A percentile compares a stretch with the other conserved stretches of the same genome.
These are phyloP conservation scores for Xenopus borealis DNA, from an alignment of 2,113 vertebrate genomes.

Conservation along the genomic window DNA sequence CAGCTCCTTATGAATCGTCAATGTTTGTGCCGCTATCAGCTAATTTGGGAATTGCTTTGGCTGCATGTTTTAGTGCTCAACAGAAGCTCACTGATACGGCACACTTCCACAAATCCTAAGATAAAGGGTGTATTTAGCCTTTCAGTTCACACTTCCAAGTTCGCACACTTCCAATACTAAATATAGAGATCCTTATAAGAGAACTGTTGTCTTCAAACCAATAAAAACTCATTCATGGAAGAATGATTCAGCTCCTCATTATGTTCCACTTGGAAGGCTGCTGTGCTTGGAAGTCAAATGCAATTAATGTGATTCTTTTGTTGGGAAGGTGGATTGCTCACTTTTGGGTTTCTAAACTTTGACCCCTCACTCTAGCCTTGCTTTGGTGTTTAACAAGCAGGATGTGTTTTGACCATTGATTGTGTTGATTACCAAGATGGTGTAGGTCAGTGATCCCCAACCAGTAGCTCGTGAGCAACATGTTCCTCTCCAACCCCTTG, in stretches of 20 bases:
- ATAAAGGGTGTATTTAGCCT: not conserved
- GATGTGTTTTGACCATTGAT: no score
- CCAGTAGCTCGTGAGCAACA: no score
- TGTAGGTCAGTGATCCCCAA: no score
- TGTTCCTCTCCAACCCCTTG: no score
- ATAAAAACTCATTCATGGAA: not conserved
- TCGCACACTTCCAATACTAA: not conserved
- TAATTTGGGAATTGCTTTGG: not conserved
- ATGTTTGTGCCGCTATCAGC: not conserved
- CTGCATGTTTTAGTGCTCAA: constrained; percentile 17
- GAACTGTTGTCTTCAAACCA: not conserved
- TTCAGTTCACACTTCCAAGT: not conserved
- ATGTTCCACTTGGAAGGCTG: no score
- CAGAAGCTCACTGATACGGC: not conserved
- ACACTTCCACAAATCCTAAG: not conserved
- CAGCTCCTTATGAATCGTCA: not conserved
- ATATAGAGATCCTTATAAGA: constrained; percentile 1
- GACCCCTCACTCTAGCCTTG: no score
- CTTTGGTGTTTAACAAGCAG: no score
- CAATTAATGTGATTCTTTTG: no score
- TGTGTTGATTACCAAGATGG: no score
- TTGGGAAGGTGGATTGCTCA: no score
- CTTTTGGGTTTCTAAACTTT: no score
- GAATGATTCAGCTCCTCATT: not conserved
- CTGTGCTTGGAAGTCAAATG: no score